Conservation (phyloP, 2,888 invertebrate species). For the Nomada flava region DNA sequence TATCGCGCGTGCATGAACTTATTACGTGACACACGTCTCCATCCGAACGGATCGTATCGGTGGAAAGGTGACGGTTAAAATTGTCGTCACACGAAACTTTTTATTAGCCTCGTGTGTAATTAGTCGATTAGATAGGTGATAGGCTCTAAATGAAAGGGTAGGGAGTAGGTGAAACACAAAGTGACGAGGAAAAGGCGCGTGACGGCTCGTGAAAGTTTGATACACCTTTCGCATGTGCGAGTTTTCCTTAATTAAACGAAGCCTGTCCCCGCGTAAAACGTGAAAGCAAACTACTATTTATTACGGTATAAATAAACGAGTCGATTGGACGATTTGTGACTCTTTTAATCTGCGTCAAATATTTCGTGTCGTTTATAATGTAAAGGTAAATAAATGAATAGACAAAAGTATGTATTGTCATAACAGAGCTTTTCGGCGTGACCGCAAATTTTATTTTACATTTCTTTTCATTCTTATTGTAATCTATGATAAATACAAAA, state of each 20-base stretch:
- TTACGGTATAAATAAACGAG: conserved; percentile 7
- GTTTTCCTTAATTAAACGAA: conserved; percentile 39
- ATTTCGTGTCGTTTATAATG: background rate
- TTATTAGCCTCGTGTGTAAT: conserved; percentile 46
- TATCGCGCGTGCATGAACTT: conserved; percentile 5
- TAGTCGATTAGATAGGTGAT: conserved; percentile 17
- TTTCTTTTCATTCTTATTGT: too few species aligned
- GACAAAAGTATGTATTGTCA: background rate
- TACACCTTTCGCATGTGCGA: background rate
- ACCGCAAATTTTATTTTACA: too few species aligned
- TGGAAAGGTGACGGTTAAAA: conserved; percentile 52
- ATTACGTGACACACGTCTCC: conserved; percentile 26
- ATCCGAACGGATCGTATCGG: conserved; percentile 24
- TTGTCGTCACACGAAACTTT: conserved; percentile 45
- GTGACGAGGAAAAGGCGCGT: background rate
- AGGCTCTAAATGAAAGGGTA: conserved; percentile 15
- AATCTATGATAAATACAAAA: too few species aligned
- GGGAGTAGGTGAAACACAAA: background rate
- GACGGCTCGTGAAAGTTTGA: conserved; percentile 38
- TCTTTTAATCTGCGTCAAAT: background rate
- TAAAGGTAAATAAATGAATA: background rate
- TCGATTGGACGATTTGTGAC: too few species aligned
- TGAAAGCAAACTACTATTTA: conserved; percentile 41
- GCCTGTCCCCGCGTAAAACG: conserved; percentile 16
- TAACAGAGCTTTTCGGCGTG: too few species aligned